Conservation (phyloP, 2,113 vertebrate genomes). For the Nesospiza acunhae region DNA sequence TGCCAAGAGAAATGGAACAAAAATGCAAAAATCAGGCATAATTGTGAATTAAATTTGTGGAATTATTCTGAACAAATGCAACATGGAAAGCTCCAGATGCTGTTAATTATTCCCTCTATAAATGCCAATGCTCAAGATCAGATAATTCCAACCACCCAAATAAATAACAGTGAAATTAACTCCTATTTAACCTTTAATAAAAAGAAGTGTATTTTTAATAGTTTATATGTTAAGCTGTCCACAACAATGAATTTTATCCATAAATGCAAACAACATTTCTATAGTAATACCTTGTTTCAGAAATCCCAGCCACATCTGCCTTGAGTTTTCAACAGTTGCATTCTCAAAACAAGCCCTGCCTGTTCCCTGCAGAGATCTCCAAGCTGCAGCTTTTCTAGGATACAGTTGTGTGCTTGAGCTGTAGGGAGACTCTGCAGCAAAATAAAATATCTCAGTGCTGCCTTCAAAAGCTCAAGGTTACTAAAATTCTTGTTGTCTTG, state of each 20-base stretch:
- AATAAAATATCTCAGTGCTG: not conserved
- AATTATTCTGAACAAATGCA: slow-evolving; percentile 9
- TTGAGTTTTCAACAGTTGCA: slow-evolving; percentile 51
- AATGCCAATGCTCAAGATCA: not conserved
- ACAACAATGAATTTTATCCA: not conserved
- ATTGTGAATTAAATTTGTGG: not conserved
- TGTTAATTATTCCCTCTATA: slow-evolving; percentile 2
- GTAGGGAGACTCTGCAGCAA: slow-evolving; percentile 86
- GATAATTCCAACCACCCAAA: slow-evolving; percentile 19
- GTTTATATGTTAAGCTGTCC: not conserved
- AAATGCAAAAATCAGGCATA: not conserved
- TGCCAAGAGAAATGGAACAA: slow-evolving; percentile 43
- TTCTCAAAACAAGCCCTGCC: slow-evolving; percentile 56
- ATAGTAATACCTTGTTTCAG: slow-evolving; percentile 79
- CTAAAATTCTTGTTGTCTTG: not conserved
- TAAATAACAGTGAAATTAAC: not conserved
- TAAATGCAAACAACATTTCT: not conserved
- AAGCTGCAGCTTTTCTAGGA: slow-evolving; percentile 75
- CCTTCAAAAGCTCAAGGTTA: not conserved
- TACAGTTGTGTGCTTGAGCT: slow-evolving; percentile 77
- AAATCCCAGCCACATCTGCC: slow-evolving; percentile 78
- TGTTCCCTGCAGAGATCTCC: slow-evolving; percentile 75
- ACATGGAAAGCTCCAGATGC: slow-evolving; percentile 7
- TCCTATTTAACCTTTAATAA: not conserved
- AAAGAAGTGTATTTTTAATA: not conserved